These are phyloP conservation scores for Parapristionchus giblindavisi DNA, from an alignment of 2,888 invertebrate genomes.

Conservation along the genomic window DNA sequence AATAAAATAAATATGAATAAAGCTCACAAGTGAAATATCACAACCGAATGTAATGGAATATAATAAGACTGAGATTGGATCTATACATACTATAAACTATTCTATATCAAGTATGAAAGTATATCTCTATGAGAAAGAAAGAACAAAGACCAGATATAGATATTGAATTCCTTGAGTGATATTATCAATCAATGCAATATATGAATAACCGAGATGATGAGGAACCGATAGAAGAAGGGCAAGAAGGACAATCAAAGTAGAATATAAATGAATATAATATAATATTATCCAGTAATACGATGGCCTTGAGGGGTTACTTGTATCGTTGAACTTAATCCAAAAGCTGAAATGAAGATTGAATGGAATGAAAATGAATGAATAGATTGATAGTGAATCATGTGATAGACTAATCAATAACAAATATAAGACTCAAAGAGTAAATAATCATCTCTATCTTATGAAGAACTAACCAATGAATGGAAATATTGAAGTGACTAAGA, in stretches of 20 bases:
- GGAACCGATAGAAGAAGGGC: background rate
- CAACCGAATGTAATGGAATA: too few species aligned
- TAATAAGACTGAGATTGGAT: too few species aligned
- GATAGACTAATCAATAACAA: background rate
- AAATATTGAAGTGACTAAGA: conserved; percentile 64
- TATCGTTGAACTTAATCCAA: conserved; percentile 61
- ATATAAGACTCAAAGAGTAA: too few species aligned
- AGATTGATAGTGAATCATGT: background rate
- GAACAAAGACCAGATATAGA: too few species aligned
- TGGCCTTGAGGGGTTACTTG: conserved; percentile 63
- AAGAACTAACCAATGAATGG: conserved; percentile 56
- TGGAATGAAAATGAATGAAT: conserved; percentile 1
- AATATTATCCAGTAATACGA: conserved; percentile 41
- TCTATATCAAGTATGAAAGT: too few species aligned
- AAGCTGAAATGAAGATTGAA: conserved; percentile 50
- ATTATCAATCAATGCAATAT: conserved; percentile 3
- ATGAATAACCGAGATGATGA: background rate
- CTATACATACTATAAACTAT: too few species aligned
- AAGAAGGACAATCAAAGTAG: background rate
- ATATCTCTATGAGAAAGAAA: too few species aligned
- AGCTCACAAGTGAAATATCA: too few species aligned
- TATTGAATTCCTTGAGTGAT: conserved; percentile 14
- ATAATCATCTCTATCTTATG: too few species aligned
- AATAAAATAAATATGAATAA: too few species aligned
- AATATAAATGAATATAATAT: background rate